Evolutionary conservation across 1,140 invertebrate species (phyloP).

Genomic region (Theocolax elegans): DNA sequence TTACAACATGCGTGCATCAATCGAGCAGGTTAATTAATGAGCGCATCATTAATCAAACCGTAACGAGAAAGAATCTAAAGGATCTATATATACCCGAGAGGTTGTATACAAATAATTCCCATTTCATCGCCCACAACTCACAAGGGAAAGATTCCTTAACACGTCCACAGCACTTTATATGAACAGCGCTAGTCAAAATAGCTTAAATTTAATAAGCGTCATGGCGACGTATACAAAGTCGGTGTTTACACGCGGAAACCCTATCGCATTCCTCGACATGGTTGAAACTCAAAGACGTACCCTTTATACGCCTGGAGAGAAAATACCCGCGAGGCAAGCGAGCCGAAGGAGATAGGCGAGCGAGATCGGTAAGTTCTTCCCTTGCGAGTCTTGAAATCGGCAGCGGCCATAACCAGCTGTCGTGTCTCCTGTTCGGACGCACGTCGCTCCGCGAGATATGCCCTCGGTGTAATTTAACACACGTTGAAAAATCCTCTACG

Average conservation of each 20-base stretch:
- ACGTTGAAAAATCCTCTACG: background rate
- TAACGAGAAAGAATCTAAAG: background rate
- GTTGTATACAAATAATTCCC: background rate
- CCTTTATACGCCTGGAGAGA: background rate
- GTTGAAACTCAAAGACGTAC: too few relatives aligned
- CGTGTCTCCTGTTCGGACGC: background rate
- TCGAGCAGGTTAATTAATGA: constrained; percentile 3
- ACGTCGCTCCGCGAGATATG: background rate
- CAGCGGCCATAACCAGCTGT: background rate
- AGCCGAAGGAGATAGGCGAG: background rate
- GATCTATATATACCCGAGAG: background rate
- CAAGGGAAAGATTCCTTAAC: too few relatives aligned
- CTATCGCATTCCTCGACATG: constrained; percentile 10
- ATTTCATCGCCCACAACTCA: background rate
- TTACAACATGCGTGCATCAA: too few relatives aligned
- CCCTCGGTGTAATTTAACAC: background rate
- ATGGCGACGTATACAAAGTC: background rate
- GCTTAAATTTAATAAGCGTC: constrained; percentile 8
- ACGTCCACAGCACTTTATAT: too few relatives aligned
- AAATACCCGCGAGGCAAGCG: background rate
- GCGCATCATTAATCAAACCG: constrained; percentile 1
- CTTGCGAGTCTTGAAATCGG: background rate
- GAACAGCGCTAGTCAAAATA: too few relatives aligned
- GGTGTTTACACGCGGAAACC: background rate
- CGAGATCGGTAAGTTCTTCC: background rate